Base-by-base conservation (phyloP, 2,888 invertebrate species). In the Argyra leucocephala region DNA sequence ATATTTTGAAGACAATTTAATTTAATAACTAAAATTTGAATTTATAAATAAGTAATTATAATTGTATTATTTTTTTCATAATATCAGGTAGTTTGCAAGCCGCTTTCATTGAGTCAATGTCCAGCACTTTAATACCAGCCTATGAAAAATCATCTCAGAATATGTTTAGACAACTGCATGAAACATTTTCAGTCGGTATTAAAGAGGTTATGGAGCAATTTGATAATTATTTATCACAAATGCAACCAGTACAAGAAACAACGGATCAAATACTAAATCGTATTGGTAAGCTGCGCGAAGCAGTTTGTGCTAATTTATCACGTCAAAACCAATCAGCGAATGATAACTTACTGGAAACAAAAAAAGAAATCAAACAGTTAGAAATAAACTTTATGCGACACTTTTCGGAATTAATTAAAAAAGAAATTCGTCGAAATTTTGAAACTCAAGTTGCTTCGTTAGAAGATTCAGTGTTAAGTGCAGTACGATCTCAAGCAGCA, bases 151-250 rank as follows among this genome's bases (percentile, higher is more conserved):
- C 91, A 65, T 91, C 91, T 72, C 87, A 88, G 73, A 87, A 87
- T 74, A 89, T 97, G 84, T 94, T 96, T 76, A 84, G 87, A 61
- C 96, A 97, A 80, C 84, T 97, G 66, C 93, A 94, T 76, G 89
- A 91, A 63, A 86, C 90, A 22, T 97, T 96, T 80, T 86, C 89
- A 64, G 85, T 84, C 69, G 97, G 97, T 64, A 92, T 95, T 9
- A 89, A 88, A 76, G 95, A 96, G 83, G 83, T 83, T 73, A 77
- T 83, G 73, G 80, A 82, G 70, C 82, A 82, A 66, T 80, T 83
- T 58, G 82, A 82, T 68, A 71, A 76, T 36, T 76, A 82, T 66
- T 71, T 81, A 65, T 80, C 82, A 63, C 82, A 82, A 68, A 77
- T 82, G 64, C 77, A 76, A 65, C 76, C 76, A 12, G 72, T 78